phyloP scores from a whole-genome alignment of 2,888 invertebrate genomes.

The Mantis religiosa region DNA sequence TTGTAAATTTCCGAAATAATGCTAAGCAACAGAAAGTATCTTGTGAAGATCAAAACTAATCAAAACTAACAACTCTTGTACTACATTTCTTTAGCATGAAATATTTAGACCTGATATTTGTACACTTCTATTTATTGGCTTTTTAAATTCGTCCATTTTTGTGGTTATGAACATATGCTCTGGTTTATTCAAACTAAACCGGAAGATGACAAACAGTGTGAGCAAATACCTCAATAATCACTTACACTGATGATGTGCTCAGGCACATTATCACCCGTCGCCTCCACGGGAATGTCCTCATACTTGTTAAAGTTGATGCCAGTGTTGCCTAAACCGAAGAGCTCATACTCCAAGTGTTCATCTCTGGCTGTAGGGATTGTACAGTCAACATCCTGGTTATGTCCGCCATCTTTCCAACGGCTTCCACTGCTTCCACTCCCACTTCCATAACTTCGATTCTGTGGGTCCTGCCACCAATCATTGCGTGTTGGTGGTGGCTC shows the following conservation, averaged over 20 bases:
- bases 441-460: slow-evolving; percentile 39
- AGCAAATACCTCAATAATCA: neutral
- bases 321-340: slow-evolving; percentile 88
- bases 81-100: no score
- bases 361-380: slow-evolving; percentile 79
- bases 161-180: no score
- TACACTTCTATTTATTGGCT: no score
- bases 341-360: slow-evolving; percentile 80
- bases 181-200: no score
- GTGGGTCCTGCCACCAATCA: slow-evolving; percentile 64
- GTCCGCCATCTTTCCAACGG: slow-evolving; percentile 41
- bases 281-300: slow-evolving; percentile 99
- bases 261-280: slow-evolving; percentile 94
- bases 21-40: no score
- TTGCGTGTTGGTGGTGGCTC: slow-evolving; percentile 53
- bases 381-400: slow-evolving; percentile 63
- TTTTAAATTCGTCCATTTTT: no score
- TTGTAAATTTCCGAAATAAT: no score
- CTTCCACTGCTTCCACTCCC: slow-evolving; percentile 36
- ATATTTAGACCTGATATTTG: no score
- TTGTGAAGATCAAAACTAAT: no score
- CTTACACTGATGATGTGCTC: slow-evolving; percentile 78
- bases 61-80: no score
- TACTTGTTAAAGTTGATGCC: slow-evolving; percentile 99
- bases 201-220: neutral